Evolutionary conservation across 2,113 vertebrate genomes (phyloP), one percentile per base, ranked within the genome.

Genomic region (Physeter macrocephalus): DNA sequence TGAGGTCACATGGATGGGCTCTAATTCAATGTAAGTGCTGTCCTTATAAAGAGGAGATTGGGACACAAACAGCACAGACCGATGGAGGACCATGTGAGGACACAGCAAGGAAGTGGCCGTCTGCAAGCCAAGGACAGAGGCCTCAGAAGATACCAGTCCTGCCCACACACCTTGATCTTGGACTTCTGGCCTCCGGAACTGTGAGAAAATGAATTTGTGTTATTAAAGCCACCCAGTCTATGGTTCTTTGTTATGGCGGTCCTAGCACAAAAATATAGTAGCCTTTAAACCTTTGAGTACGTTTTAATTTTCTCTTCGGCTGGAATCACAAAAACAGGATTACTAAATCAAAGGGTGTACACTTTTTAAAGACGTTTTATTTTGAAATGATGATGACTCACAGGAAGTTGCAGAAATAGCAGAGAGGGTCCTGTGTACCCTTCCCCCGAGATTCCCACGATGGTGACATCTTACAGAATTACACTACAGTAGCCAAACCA

Each of bases 231-330:
- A 2, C 34, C 12, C 31, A 7, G 25, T 17, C 27, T 3, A 0
- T 4, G 25, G 36, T 1, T 8, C 36, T 43, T 54, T 17, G 18
- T n/a, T 4, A 7, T 10, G 29, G 46, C 8, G 0, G 1, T 18
- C 34, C 21, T 27, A 8, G 36, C 23, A 5, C 72, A 52, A 3
- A 0, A 43, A 74, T 3, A 43, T 15, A 12, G 18, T 9, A 29
- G 17, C n/a, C 41, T 87, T 81, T 52, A 17, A 27, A 6, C 11
- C 41, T 85, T 41, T n/a, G 39, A 39, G 41, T 27, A 43, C 2
- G 8, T 21, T 78, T 66, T 84, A 20, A 6, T 39, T 52, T 36
- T 61, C 81, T 57, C 25, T 43, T 36, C 46, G 49, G 41, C 49
- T 57, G 34, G 66, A 85, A 85, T 80, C 62, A 36, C 20, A n/a